A percentile compares a stretch with the other conserved stretches of the same genome.
Evolutionary conservation across 2,113 vertebrate genomes (phyloP).

Genomic region (Callionymus lyra): DNA sequence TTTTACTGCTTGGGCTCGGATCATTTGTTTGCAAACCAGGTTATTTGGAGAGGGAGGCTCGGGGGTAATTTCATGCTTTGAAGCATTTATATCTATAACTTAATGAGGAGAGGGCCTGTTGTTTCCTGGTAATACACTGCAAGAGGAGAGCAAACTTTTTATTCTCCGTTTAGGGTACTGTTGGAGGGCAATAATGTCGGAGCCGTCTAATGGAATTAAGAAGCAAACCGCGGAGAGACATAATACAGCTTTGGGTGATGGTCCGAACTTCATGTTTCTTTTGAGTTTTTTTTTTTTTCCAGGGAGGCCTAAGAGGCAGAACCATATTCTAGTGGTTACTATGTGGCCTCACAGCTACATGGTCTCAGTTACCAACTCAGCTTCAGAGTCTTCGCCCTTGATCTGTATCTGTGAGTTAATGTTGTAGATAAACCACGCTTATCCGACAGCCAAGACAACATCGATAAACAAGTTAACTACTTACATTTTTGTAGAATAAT

Average conservation of each 20-base stretch:
- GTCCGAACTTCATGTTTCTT: constrained; percentile 43
- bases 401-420: too few relatives aligned
- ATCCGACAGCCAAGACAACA: too few relatives aligned
- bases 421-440: too few relatives aligned
- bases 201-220: constrained; percentile 53
- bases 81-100: constrained; percentile 91
- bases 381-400: too few relatives aligned
- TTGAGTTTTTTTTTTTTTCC: constrained; percentile 35
- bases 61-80: constrained; percentile 99
- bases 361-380: too few relatives aligned
- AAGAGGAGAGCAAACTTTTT: constrained; percentile 64
- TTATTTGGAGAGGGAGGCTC: constrained; percentile 91
- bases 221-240: constrained; percentile 45
- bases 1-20: constrained; percentile 81
- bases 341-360: too few relatives aligned
- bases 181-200: constrained; percentile 62
- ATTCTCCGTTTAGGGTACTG: constrained; percentile 58
- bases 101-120: constrained; percentile 93
- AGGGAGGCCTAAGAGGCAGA: constrained; percentile 5
- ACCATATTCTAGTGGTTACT: too few relatives aligned
- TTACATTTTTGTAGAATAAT: too few relatives aligned
- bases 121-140: constrained; percentile 69
- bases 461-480: too few relatives aligned
- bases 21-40: constrained; percentile 98
- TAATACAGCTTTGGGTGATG: constrained; percentile 43